These are phyloP conservation scores for Diaperis boleti DNA, from an alignment of 2,888 invertebrate species.

Conservation along the genomic window DNA sequence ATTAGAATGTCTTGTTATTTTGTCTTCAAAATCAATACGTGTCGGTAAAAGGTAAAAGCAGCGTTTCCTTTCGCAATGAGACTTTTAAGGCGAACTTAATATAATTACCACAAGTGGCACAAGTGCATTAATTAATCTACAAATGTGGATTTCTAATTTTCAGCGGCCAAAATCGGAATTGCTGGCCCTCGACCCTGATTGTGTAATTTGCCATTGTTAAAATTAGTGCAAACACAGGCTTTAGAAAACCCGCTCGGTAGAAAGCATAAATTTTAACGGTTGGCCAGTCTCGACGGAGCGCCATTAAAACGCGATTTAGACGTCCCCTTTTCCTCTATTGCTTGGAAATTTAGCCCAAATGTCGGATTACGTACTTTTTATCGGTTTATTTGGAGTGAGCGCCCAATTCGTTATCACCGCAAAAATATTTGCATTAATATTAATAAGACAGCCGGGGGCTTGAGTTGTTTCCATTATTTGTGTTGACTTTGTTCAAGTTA, in stretches of 20 bases:
- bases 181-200: too few species aligned
- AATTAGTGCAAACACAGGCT: conserved; percentile 21
- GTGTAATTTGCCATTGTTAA: conserved; percentile 6
- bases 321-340: not conserved
- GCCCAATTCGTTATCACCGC: not conserved
- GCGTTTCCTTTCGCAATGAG: too few species aligned
- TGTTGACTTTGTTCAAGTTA: conserved; percentile 37
- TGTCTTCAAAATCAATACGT: not conserved
- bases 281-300: conserved; percentile 16
- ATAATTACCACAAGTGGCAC: too few species aligned
- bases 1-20: not conserved
- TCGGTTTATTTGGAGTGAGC: conserved; percentile 6
- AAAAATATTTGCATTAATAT: conserved; percentile 27
- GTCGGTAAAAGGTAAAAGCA: not conserved
- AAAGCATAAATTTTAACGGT: conserved; percentile 37
- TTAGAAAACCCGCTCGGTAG: conserved; percentile 25
- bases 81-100: too few species aligned
- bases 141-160: not conserved
- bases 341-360: conserved; percentile 1
- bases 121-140: not conserved
- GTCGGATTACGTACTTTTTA: conserved; percentile 3
- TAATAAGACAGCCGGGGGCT: conserved; percentile 9
- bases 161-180: too few species aligned
- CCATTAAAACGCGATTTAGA: conserved; percentile 24
- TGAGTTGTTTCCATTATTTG: conserved; percentile 10